Evolutionary conservation across 2,888 invertebrate species (phyloP).

Genomic region (Acrobasis suavella): DNA sequence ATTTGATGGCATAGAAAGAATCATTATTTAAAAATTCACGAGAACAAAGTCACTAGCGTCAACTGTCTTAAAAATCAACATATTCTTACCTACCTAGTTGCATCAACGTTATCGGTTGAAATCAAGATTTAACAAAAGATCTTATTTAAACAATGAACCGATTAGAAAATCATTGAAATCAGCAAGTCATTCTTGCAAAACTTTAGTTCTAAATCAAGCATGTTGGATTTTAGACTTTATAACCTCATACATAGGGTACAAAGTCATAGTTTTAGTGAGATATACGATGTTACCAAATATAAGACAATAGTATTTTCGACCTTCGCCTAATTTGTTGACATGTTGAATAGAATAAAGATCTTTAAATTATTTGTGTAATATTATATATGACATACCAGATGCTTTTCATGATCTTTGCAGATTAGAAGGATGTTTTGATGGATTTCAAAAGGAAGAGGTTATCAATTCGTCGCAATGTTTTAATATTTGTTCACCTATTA

Average conservation of each 20-base stretch:
- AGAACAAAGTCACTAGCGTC: no score
- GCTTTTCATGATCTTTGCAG: no score
- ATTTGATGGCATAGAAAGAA: no score
- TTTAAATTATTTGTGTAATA: no score
- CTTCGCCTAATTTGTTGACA: neutral
- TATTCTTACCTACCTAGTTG: neutral
- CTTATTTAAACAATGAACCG: neutral
- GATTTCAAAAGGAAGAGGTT: no score
- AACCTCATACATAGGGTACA: neutral
- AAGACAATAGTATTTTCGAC: neutral
- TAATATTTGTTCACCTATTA: no score
- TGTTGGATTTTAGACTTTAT: neutral
- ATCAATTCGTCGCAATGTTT: no score
- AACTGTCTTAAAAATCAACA: neutral
- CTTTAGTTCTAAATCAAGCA: neutral
- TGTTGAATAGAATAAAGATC: neutral
- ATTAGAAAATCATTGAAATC: slow-evolving; percentile 3
- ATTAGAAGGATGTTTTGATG: no score
- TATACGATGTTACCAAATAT: neutral
- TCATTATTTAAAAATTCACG: no score
- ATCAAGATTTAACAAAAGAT: neutral
- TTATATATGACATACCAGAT: no score
- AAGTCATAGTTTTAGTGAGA: neutral
- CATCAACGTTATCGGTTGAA: neutral
- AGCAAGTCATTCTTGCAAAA: neutral